Conservation (phyloP, 2,113 vertebrate species). For the Petaurus breviceps region DNA sequence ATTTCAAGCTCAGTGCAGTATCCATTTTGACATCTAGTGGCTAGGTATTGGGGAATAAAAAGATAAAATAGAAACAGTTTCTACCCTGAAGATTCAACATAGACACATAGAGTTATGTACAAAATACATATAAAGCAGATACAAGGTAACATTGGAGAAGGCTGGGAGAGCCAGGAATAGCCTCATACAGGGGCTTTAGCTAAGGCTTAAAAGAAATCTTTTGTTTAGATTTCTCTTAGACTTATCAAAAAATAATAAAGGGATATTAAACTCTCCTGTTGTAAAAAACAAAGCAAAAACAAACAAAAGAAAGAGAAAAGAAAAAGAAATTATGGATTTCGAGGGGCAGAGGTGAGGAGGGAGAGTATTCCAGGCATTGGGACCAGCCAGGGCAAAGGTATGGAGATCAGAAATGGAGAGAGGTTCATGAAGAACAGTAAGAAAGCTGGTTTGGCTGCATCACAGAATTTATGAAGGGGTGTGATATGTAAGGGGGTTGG, state of each 20-base stretch:
- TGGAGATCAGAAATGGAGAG: background rate
- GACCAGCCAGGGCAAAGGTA: background rate
- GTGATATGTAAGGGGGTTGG: too few species aligned
- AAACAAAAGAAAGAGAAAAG: too few species aligned
- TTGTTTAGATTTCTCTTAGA: background rate
- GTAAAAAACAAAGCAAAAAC: too few species aligned
- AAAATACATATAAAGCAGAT: background rate
- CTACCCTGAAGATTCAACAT: background rate
- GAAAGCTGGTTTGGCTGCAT: background rate
- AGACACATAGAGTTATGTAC: background rate
- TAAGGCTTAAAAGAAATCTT: background rate
- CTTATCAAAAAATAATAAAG: background rate
- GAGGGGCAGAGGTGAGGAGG: background rate
- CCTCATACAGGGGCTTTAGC: background rate
- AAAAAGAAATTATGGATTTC: background rate
- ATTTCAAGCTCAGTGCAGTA: too few species aligned
- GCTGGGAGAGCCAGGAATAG: background rate
- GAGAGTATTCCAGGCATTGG: background rate
- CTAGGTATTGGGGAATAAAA: too few species aligned
- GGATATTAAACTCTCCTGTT: background rate
- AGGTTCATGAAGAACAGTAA: background rate
- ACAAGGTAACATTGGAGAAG: background rate
- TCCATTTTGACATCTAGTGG: too few species aligned
- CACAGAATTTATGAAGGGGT: too few species aligned
- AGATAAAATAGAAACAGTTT: rapidly evolving